Base-by-base conservation (phyloP, 2,797 vertebrate species). In the Cyprinella venusta region DNA sequence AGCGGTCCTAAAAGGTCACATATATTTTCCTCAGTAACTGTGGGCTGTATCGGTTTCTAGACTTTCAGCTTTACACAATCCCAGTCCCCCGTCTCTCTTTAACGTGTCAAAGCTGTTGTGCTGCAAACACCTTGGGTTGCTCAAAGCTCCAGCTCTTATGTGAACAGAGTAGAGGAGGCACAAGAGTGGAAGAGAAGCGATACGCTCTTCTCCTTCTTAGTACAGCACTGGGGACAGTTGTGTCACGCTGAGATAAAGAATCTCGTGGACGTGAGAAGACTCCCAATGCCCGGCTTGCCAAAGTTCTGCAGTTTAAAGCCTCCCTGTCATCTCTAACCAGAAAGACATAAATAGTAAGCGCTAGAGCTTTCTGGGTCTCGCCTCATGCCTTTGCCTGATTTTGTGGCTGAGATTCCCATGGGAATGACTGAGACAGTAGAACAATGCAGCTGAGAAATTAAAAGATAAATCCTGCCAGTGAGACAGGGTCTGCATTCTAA, bases 161-260 rank as follows among this genome's bases (percentile, higher is more conserved):
- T 63, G 65, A 82, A 48, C 61, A 52, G 63, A 83, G 81, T 52
- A 59, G 42, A 52, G 26, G 26, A 64, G 42, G 42, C 82, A 78
- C 69, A 74, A 78, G 48, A 72, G 77, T 64, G 63, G 79, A 84
- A 52, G 67, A 74, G 72, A 68, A 56, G 69, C 79, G 75, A 82
- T 70, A 80, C 77, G 83, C 81, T 86, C 70, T 67, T 74, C 45
- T 70, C 71, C 78, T 70, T 83, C 68, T 64, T 69, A 71, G 84
- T 77, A 72, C 70, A 70, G 80, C 80, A 59, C 76, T 80, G 74
- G 84, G 83, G 84, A 85, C 86, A 87, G 86, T 82, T 76, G 81
- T 82, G 84, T 86, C 85, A 86, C 50, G 45, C 64, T 68, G 82
- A 88, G 87, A 88, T 88, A 85, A 88, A 86, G 83, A 81, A 88